phyloP scores from a whole-genome alignment of 23 tunicate genomes.

The Ciona savignyi region DNA sequence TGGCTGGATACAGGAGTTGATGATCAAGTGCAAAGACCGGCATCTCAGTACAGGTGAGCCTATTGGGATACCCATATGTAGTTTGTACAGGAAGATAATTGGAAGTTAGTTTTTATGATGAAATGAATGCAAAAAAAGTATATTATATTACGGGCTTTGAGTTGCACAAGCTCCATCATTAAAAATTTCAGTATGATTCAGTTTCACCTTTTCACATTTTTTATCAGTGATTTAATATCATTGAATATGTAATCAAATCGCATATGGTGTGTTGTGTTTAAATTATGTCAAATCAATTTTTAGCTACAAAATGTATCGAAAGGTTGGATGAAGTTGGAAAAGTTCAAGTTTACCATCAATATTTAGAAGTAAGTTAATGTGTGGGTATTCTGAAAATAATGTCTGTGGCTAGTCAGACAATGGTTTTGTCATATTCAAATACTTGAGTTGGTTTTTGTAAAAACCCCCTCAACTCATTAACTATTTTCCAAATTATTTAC shows the following conservation, averaged over 20 bases:
- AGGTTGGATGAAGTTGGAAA: conserved; percentile 18
- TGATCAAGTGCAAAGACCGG: conserved; percentile 60
- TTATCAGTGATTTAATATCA: too few species aligned
- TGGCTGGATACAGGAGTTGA: conserved; percentile 64
- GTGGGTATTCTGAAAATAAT: too few species aligned
- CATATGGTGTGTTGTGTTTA: too few species aligned
- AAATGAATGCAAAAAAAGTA: too few species aligned
- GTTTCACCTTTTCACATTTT: too few species aligned
- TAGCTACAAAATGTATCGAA: conserved; percentile 26
- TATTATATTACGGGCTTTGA: too few species aligned
- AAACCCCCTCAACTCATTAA: neutral
- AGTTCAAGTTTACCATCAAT: conserved; percentile 32
- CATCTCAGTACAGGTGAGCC: conserved; percentile 28
- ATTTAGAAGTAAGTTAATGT: conserved; percentile 23
- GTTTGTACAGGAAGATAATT: too few species aligned
- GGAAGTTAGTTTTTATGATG: too few species aligned
- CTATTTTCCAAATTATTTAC: neutral
- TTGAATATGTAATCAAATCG: too few species aligned
- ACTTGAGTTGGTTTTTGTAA: neutral
- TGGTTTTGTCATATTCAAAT: neutral
- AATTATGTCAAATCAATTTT: neutral
- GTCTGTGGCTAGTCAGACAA: neutral
- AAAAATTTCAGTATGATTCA: too few species aligned
- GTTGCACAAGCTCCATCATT: too few species aligned
- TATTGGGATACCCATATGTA: too few species aligned